Evolutionary conservation across 2,888 invertebrate species (phyloP).

Genomic region (Pseudanteris insignis): DNA sequence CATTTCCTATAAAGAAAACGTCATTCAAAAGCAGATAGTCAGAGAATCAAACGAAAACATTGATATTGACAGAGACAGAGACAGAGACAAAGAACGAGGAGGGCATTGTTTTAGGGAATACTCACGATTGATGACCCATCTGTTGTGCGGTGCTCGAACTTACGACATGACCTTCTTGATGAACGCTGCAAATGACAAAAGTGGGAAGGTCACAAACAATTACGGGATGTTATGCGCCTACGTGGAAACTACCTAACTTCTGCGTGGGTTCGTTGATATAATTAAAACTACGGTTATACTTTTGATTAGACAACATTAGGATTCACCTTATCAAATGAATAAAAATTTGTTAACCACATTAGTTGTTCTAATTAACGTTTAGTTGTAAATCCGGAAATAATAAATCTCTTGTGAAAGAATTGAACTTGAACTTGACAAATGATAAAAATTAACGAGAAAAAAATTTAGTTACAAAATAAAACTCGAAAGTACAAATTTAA

Average conservation of each 20-base stretch:
- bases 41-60: conserved; percentile 24
- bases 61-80: conserved; percentile 28
- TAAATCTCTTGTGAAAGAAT: too few relatives aligned
- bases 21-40: conserved; percentile 37
- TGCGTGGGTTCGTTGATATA: conserved; percentile 3
- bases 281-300: too few relatives aligned
- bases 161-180: conserved; percentile 82
- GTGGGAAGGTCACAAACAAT: conserved; percentile 55
- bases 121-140: conserved; percentile 57
- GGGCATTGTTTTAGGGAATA: conserved; percentile 51
- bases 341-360: too few relatives aligned
- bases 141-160: conserved; percentile 51
- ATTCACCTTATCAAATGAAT: too few relatives aligned
- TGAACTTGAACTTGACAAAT: too few relatives aligned
- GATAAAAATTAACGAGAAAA: too few relatives aligned
- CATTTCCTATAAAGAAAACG: conserved; percentile 51
- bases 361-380: too few relatives aligned
- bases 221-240: conserved; percentile 24
- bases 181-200: conserved; percentile 74
- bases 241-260: conserved; percentile 38
- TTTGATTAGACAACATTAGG: too few relatives aligned
- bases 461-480: too few relatives aligned
- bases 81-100: conserved; percentile 17
- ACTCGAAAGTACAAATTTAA: too few relatives aligned
- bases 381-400: too few relatives aligned